Evolutionary conservation across 2,113 vertebrate genomes (phyloP).

Genomic region (Xiphophorus couchianus): DNA sequence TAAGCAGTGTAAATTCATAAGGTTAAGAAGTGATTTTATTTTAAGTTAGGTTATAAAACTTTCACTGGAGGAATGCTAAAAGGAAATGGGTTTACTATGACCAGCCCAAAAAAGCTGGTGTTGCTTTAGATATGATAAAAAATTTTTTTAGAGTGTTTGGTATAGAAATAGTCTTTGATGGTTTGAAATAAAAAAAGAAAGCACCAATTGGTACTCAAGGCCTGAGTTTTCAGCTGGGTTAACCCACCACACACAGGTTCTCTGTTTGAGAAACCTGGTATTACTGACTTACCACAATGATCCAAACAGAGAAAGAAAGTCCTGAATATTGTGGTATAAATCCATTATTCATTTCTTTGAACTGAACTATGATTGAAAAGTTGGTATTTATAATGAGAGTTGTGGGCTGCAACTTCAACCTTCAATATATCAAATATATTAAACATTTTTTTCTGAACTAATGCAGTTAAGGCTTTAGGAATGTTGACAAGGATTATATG

Average conservation of each 20-base stretch:
- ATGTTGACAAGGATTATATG: too few species aligned
- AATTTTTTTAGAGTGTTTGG: background rate
- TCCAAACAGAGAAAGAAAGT: too few species aligned
- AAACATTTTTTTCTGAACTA: too few species aligned
- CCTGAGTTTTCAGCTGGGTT: slow-evolving; percentile 52
- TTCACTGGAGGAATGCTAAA: background rate
- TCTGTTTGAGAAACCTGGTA: slow-evolving; percentile 64
- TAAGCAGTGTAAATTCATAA: slow-evolving; percentile 7
- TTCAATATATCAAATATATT: too few species aligned
- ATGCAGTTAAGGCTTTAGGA: too few species aligned
- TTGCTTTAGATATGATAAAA: background rate
- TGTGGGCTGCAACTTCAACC: too few species aligned
- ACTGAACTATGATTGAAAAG: too few species aligned
- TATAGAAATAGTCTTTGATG: background rate
- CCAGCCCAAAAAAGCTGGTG: background rate
- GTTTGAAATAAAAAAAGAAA: slow-evolving; percentile 34
- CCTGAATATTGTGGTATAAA: too few species aligned
- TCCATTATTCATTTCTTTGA: too few species aligned
- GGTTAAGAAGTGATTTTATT: background rate
- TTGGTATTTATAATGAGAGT: too few species aligned
- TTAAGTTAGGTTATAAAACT: background rate
- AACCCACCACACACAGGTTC: slow-evolving; percentile 60
- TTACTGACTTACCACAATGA: background rate
- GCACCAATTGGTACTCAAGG: slow-evolving; percentile 32
- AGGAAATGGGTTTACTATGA: too few species aligned